Evolutionary conservation across 2,797 vertebrate genomes (phyloP), one percentile per base, ranked within the genome.

Genomic region (Sebastes trivittatus): DNA sequence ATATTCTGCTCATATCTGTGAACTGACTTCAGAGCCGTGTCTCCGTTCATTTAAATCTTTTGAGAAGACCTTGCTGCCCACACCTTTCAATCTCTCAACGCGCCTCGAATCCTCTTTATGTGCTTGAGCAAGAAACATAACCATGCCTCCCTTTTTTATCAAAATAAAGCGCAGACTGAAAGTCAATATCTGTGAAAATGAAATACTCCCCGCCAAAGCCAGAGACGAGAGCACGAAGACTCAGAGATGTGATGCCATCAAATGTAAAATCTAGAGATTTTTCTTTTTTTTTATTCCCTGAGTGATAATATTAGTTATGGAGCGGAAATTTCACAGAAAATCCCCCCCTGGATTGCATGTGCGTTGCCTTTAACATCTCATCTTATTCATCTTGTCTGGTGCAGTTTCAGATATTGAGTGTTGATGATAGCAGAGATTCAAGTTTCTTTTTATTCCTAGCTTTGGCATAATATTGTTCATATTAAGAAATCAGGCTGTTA

Each of bases 161-260:
- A 75, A 82, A 81, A 80, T 81, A 84, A 86, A 87, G 81, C 52
- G 16, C 67, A 13, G 70, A 78, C 71, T 87, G 68, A 81, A 86
- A 91, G 83, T 80, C 85, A 90, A 86, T 89, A 86, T 84, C 74
- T 78, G 83, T 84, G 82, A 84, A 83, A 92, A 89, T 88, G 77
- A 92, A 87, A 88, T 66, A 79, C 52, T 62, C 60, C 69, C 64
- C 36, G 14, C 80, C 65, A 78, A 78, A 88, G 81, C 75, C 79
- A 30, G 32, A 78, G 79, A 82, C 63, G 34, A 14, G 29, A 80
- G 80, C 75, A 25, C 58, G 36, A 75, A 81, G 73, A 78, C 66
- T 77, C 74, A 55, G 18, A 80, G 65, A 91, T 84, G 72, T 86
- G 89, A 90, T 83, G 86, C 81, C 85, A 91, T 92, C 88, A 86